Evolutionary conservation across 1,140 invertebrate genomes (phyloP), one percentile per base, ranked within the genome.

Genomic region (Conopomorpha cramerella): DNA sequence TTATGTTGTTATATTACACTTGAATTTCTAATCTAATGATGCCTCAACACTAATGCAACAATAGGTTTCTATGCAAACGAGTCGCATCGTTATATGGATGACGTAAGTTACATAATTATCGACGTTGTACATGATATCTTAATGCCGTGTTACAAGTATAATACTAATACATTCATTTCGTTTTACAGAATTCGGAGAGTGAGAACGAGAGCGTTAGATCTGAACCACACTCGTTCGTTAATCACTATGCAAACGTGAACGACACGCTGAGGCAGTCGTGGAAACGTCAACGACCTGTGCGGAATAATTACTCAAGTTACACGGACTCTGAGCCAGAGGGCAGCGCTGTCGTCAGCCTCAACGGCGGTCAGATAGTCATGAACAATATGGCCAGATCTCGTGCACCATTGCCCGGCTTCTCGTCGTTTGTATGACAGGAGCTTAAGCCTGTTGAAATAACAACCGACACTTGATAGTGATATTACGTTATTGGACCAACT

Each of bases 341-440:
- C 43, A 93, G 90, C 67, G 90, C 91, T 13, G 92, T 95, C 17
- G 89, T 95, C 29, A 95, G 92, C 79, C 80, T 97, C 26, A 97
- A 96, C 77, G 95, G 95, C 34, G 95, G 95, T 19, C 93, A 96
- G 79, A 94, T 98, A 56, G 91, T 97, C 34, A 90, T 98, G 82
- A 97, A 98, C 77, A 98, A 98, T 74, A 95, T 95, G 89, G 95
- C 95, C 27, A 86, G 96, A 49, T 96, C 93, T 16, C 79, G 95
- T 46, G 94, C 95, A 16, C 95, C 95, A 14, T 71, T 98, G 37
- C 94, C 95, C 4, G 96, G 95, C 16, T 98, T 98, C 73, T 97
- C 95, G 12, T 98, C 95, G 8, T 98, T 98, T 81, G 95, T 98
- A 79, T 93, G 86, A 87, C 79, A 78, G 35, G 49, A 62, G 46